Conservation (phyloP, 2,113 vertebrate species). For the Marmota monax region DNA sequence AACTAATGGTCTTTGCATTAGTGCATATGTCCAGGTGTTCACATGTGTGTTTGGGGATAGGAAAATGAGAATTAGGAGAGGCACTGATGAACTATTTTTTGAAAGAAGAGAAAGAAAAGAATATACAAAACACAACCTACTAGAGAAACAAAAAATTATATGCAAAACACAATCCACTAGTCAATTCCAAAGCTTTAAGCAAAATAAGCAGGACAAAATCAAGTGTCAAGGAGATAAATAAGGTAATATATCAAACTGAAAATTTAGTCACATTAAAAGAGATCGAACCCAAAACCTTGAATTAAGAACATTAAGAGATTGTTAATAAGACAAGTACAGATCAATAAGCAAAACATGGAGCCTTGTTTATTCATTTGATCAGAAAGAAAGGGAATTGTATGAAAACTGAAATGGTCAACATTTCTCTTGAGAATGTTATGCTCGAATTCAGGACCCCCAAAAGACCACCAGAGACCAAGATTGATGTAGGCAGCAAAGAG, state of each 20-base stretch:
- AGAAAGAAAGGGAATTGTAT: background rate
- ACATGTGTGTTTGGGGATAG: background rate
- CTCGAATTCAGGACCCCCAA: too few relatives aligned
- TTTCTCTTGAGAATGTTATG: background rate
- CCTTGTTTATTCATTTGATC: background rate
- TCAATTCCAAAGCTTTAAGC: background rate
- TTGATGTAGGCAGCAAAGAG: too few relatives aligned
- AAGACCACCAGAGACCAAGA: too few relatives aligned
- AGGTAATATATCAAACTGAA: background rate
- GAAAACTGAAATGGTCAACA: background rate
- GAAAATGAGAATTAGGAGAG: background rate
- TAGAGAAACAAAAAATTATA: background rate
- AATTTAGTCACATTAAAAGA: background rate
- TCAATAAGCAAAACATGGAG: background rate
- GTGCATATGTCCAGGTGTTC: too few relatives aligned
- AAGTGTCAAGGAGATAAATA: background rate
- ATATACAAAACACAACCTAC: background rate
- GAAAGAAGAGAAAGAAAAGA: background rate
- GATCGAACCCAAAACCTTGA: background rate
- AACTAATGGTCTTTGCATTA: background rate
- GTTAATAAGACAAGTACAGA: too few relatives aligned
- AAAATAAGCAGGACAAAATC: background rate
- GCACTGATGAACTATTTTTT: background rate
- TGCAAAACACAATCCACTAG: background rate
- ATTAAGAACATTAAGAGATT: background rate